Base-by-base conservation (phyloP, 2,888 invertebrate species). In the Sinodicranocentrus sp. region DNA sequence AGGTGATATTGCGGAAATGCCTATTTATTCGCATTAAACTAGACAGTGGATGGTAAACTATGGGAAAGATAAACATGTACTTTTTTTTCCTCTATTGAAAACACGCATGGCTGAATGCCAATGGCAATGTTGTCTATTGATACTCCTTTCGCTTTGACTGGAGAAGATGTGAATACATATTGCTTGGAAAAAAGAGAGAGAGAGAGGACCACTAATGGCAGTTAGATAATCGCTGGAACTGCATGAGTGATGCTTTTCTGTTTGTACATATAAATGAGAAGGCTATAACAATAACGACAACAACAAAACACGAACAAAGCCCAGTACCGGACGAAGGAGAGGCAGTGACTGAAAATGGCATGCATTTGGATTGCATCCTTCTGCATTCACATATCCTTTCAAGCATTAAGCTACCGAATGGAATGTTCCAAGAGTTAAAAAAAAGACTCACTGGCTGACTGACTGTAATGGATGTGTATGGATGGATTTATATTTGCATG, bases 401-500 rank as follows among this genome's bases (percentile, higher is more conserved):
- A n/a, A n/a, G n/a, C n/a, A n/a, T n/a, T n/a, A n/a, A n/a, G n/a
- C n/a, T n/a, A n/a, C n/a, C n/a, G n/a, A n/a, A n/a, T n/a, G n/a
- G n/a, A n/a, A n/a, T n/a, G n/a, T n/a, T n/a, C n/a, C 39, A 39
- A 13, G 13, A 39, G 13, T 8, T 13, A 8, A 39, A 39, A 39
- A 39, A 39, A 39, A 39, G 5, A 39, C 39, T 39, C 39, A 8
- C 48, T 8, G 6, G 48, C 63, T 65, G 57, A 67, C 70, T 68
- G 59, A 61, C 61, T 78, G 78, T 78, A 78, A 78, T 78, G 78
- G 78, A 78, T 70, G 59, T 70, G 67, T 67, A 26, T 67, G 26
- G 67, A 67, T 68, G 67, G 57, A 77, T 77, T 77, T 78, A n/a
- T n/a, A 78, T 68, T 70, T 78, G 78, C 78, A 78, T 70, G 78